These are phyloP conservation scores for Tamandua tetradactyla DNA, from an alignment of 2,797 vertebrate species.

Conservation along the genomic window DNA sequence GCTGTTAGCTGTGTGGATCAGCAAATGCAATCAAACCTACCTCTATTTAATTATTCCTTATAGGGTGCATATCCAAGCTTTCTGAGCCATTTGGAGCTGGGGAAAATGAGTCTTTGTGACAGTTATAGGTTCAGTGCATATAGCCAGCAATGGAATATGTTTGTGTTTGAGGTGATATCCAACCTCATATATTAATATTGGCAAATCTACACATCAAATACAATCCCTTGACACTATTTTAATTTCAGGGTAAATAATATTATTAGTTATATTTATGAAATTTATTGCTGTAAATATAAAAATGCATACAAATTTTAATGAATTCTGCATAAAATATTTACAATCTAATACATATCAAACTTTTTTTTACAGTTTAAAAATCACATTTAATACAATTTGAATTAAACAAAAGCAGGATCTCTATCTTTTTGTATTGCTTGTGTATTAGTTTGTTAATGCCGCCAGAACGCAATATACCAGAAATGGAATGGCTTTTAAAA, in stretches of 20 bases:
- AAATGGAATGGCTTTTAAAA: no score
- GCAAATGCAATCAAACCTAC: not conserved
- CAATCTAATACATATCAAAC: not conserved
- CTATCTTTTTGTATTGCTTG: not conserved
- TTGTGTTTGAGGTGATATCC: not conserved
- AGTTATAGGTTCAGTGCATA: not conserved
- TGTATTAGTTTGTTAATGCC: no score
- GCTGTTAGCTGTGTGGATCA: not conserved
- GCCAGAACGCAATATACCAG: no score
- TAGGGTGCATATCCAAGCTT: not conserved
- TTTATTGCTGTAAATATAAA: not conserved
- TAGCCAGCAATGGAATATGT: not conserved
- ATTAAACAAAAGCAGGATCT: not conserved
- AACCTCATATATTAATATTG: not conserved
- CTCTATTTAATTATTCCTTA: not conserved
- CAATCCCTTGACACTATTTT: not conserved
- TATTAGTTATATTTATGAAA: not conserved
- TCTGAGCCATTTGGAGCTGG: not conserved
- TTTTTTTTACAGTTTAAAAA: not conserved
- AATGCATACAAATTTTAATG: not conserved
- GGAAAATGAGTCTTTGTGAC: not conserved
- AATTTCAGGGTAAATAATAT: not conserved
- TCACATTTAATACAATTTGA: not conserved
- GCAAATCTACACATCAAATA: not conserved
- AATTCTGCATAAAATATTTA: not conserved